phyloP scores from a whole-genome alignment of 2,113 vertebrate species.

The Festucalex cinctus region DNA sequence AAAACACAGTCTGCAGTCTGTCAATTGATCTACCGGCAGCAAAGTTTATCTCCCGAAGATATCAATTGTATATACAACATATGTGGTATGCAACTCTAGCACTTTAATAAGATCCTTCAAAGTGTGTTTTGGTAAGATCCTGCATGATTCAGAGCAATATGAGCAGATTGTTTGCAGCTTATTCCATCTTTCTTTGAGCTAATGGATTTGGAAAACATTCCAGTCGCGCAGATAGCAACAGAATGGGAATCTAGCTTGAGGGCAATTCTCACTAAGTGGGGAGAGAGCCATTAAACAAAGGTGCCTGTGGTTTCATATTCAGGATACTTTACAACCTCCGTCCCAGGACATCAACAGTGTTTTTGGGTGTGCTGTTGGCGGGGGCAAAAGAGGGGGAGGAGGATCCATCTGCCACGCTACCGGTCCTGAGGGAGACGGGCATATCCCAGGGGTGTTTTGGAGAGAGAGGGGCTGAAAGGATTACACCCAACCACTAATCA shows the following conservation, averaged over 20 bases:
- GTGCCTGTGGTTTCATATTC: slow-evolving; percentile 72
- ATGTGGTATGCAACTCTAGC: neutral
- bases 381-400: slow-evolving; percentile 54
- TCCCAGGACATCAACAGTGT: slow-evolving; percentile 70
- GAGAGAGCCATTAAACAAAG: slow-evolving; percentile 72
- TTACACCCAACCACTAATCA: slow-evolving; percentile 80
- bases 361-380: slow-evolving; percentile 62
- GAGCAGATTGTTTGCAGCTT: slow-evolving; percentile 58
- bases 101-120: slow-evolving; percentile 1
- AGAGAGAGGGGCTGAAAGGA: slow-evolving; percentile 75
- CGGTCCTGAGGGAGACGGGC: slow-evolving; percentile 71
- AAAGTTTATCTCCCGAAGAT: neutral
- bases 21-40: neutral
- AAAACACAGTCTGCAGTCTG: neutral
- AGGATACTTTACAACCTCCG: slow-evolving; percentile 72
- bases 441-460: slow-evolving; percentile 76
- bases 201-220: slow-evolving; percentile 70
- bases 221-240: slow-evolving; percentile 60
- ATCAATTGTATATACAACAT: neutral
- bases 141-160: slow-evolving; percentile 33
- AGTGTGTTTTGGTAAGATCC: slow-evolving; percentile 46
- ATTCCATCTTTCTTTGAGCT: slow-evolving; percentile 59
- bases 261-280: slow-evolving; percentile 71
- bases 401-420: slow-evolving; percentile 77
- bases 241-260: slow-evolving; percentile 67